Conservation (phyloP, 2,888 invertebrate genomes). For the Himalopsyche anomala region DNA sequence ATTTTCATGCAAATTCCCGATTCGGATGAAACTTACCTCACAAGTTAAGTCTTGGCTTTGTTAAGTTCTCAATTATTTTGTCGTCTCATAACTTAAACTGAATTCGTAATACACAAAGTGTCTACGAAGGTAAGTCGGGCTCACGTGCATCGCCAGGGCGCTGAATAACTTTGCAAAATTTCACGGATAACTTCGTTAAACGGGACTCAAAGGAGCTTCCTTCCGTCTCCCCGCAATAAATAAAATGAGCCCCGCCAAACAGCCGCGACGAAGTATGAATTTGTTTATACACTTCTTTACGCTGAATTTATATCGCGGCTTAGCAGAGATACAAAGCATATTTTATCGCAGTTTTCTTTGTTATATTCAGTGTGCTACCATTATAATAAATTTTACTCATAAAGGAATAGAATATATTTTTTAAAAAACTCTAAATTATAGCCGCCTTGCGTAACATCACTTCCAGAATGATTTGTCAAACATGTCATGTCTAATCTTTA, state of each 20-base stretch:
- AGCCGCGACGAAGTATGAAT: slow-evolving; percentile 41
- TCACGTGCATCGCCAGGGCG: slow-evolving; percentile 39
- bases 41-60: slow-evolving; percentile 47
- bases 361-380: no score
- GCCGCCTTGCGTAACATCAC: no score
- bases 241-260: slow-evolving; percentile 32
- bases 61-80: slow-evolving; percentile 56
- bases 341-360: slow-evolving; percentile 6
- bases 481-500: no score
- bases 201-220: slow-evolving; percentile 37
- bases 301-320: slow-evolving; percentile 13
- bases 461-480: no score
- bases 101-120: slow-evolving; percentile 49
- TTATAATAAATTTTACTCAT: no score
- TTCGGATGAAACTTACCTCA: not conserved
- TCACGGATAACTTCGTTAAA: slow-evolving; percentile 50
- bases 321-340: slow-evolving; percentile 16
- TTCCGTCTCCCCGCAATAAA: slow-evolving; percentile 1
- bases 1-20: slow-evolving; percentile 7
- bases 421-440: no score
- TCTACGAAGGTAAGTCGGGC: not conserved
- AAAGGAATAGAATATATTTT: no score
- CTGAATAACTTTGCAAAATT: slow-evolving; percentile 44
- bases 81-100: slow-evolving; percentile 49
- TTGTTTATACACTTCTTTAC: slow-evolving; percentile 8